Evolutionary conservation across 2,888 invertebrate genomes (phyloP), one percentile per base, ranked within the genome.

Genomic region (Perdita meconis): DNA sequence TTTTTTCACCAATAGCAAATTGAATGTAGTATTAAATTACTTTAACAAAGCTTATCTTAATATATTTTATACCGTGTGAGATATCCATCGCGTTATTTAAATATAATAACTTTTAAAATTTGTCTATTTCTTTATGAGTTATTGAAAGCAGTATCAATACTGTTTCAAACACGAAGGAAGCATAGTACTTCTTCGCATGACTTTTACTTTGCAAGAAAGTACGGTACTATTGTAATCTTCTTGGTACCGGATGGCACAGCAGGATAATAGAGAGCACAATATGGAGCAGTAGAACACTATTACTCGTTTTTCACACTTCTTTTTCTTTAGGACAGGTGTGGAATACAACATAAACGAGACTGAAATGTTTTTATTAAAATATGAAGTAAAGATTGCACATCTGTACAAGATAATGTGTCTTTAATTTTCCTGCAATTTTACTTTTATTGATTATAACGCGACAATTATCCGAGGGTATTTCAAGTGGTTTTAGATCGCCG

Each of bases 401-500:
- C n/a, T 8, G 26, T n/a, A 2, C 13, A 5, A 51, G 30, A 5
- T 6, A 26, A n/a, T 34, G 30, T 34, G 30, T 34, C 10, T 47
- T 30, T 16, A 53, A 3, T 12, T n/a, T 30, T 13, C 16, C 6
- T 19, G 30, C 16, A 4, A 13, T 38, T 4, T 10, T 30, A 16
- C 16, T 30, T 13, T 16, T 16, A 5, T 10, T 19, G 10, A 0
- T 10, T 8, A 38, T n/a, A 59, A 22, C 12, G 10, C 4, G 24
- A 19, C 51, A 44, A 8, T 80, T 61, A 74, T 60, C 76, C 60
- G 55, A 51, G 34, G 51, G 34, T 68, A 47, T 68, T 80, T 66
- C 47, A 55, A 55, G 24, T 50, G 74, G 64, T 75, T 72, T 24
- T 55, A 30, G 8, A n/a, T 30, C 8, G 40, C 36, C 61, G 71